A percentile compares a stretch with the other conserved stretches of the same genome.
Conservation (phyloP, 2,113 vertebrate genomes). For the Dolichotis patagonum region DNA sequence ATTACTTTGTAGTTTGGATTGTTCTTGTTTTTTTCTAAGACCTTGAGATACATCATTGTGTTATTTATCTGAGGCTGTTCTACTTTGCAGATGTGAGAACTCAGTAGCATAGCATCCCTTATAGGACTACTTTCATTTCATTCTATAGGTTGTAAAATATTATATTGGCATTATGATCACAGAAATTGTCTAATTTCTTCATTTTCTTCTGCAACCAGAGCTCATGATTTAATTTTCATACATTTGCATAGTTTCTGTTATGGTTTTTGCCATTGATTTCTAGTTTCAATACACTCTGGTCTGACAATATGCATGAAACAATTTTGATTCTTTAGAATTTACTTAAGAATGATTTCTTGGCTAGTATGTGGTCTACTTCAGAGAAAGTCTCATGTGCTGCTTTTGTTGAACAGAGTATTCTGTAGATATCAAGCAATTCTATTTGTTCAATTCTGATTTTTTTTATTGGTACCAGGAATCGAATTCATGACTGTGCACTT, state of each 20-base stretch:
- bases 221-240: neutral
- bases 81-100: no score
- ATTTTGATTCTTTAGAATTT: neutral
- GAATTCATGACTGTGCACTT: no score
- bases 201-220: neutral
- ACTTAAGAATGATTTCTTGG: neutral
- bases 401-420: neutral
- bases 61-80: no score
- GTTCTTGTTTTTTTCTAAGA: no score
- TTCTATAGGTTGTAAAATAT: no score
- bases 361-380: neutral
- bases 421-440: neutral
- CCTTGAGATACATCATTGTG: no score
- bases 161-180: no score
- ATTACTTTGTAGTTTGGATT: no score
- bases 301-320: neutral
- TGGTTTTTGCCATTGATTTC: neutral
- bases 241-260: neutral
- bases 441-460: no score
- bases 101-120: no score
- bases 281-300: neutral
- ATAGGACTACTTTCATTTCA: no score
- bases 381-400: neutral
- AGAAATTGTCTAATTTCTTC: neutral
- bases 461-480: no score